Percentiles rank a stretch among this genome's conserved stretches.
Evolutionary conservation across 2,113 vertebrate genomes (phyloP).

Genomic region (Melanotaenia duboulayi): DNA sequence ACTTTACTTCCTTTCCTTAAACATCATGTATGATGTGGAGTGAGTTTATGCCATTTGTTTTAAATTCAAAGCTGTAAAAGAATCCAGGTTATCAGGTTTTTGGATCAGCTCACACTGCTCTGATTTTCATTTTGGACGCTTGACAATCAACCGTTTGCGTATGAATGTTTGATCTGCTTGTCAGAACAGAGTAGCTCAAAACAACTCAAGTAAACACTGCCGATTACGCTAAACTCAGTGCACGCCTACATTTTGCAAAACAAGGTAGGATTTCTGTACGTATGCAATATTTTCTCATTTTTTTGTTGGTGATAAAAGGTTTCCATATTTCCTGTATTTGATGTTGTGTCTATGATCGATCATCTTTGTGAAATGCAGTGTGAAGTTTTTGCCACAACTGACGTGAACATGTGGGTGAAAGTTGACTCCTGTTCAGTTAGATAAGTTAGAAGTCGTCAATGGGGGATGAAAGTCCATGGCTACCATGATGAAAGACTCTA

Average conservation of each 20-base stretch:
- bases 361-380: slow-evolving; percentile 2
- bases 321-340: neutral
- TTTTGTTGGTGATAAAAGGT: neutral
- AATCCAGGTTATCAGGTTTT: slow-evolving; percentile 1
- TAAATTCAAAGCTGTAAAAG: slow-evolving; percentile 14
- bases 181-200: neutral
- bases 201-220: slow-evolving; percentile 18
- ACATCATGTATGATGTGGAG: accelerated
- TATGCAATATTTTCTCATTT: neutral
- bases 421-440: slow-evolving; percentile 63
- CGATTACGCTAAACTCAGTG: neutral
- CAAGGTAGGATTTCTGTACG: neutral
- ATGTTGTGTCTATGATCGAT: neutral
- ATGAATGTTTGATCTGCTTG: slow-evolving; percentile 19
- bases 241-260: neutral
- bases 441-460: slow-evolving; percentile 59
- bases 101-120: neutral
- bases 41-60: neutral
- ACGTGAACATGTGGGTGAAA: slow-evolving; percentile 69
- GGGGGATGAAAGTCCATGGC: slow-evolving; percentile 70
- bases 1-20: neutral
- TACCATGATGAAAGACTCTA: slow-evolving; percentile 52
- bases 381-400: slow-evolving; percentile 9
- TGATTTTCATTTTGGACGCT: slow-evolving; percentile 27
- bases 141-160: slow-evolving; percentile 25